Conservation (phyloP, 92 coral and sea anemone species). For the Zoanthus gigantus region DNA sequence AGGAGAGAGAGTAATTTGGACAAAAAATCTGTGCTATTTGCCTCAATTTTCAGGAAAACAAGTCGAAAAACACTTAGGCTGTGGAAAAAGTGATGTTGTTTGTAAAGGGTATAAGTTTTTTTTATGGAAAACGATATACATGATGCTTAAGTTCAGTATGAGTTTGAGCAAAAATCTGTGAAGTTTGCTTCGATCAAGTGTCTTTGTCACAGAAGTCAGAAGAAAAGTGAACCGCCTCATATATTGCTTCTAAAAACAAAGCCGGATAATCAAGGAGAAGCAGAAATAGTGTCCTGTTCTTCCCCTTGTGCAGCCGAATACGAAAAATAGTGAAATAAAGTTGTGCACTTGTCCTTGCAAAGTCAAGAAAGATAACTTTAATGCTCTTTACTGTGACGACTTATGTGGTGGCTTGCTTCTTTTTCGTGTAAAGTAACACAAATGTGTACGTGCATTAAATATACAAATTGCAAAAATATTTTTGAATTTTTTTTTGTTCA, state of each 20-base stretch:
- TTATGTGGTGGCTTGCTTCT: background rate
- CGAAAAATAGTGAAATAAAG: background rate
- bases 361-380: background rate
- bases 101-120: conserved; percentile 36
- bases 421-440: background rate
- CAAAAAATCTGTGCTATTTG: background rate
- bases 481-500: background rate
- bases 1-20: conserved; percentile 2
- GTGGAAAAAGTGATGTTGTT: conserved; percentile 28
- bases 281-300: too few relatives aligned
- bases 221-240: conserved; percentile 12
- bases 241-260: too few relatives aligned
- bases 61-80: background rate
- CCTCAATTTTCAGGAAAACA: conserved; percentile 3
- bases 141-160: background rate
- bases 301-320: background rate
- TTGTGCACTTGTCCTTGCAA: background rate
- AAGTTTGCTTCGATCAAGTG: background rate
- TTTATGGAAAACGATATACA: conserved; percentile 23
- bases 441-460: background rate
- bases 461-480: background rate
- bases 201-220: conserved; percentile 6
- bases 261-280: too few relatives aligned
- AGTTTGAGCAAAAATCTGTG: conserved; percentile 2
- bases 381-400: conserved; percentile 1